Base-by-base conservation (phyloP, 1,140 invertebrate genomes). In the Oryzaephilus surinamensis region DNA sequence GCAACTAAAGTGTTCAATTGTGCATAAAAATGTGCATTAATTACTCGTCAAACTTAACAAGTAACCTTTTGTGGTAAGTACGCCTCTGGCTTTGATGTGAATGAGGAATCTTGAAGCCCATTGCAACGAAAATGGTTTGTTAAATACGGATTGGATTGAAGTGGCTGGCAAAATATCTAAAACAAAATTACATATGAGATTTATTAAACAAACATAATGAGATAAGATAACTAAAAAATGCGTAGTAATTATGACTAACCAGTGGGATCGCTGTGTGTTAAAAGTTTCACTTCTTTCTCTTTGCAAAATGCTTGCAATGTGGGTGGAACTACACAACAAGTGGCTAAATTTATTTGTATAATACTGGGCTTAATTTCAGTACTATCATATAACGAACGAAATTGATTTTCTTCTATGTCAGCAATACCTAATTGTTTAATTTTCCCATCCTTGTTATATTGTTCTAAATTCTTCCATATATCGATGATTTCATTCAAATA, bases 291-390 rank as follows among this genome's bases (percentile, higher is more conserved):
- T 50, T 91, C 82, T 54, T 94, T 79, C 48, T 85, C 76, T 55
- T 84, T 85, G 36, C 92, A 90, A 68, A 92, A 98, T 34, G 77
- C 72, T 58, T 89, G 81, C 38, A 99, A 71, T 7, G 84, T 79
- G 13, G 84, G 79, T 8, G 94, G 92, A 40, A 98, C 93, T 3
- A 95, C 84, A 70, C 95, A 98, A 62, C 94, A 98, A 2, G 84
- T 84, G 1, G 90, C 81, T 31, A 97, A 72, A 68, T 94, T 97
- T 42, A 98, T 93, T 69, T 99, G 94, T 45, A 95, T 81, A 38
- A 95, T 91, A 45, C 74, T 77, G 11, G 94, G 94, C 52, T 90
- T 89, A 1, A 91, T 81, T 45, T 71, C 69, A n/a, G 86, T 79
- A 70, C 76, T 79, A 10, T 80, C 69, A 64, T 87, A 80, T 0